These are phyloP conservation scores for Leptodirus hochenwartii DNA, from an alignment of 2,888 invertebrate genomes.

Conservation along the genomic window DNA sequence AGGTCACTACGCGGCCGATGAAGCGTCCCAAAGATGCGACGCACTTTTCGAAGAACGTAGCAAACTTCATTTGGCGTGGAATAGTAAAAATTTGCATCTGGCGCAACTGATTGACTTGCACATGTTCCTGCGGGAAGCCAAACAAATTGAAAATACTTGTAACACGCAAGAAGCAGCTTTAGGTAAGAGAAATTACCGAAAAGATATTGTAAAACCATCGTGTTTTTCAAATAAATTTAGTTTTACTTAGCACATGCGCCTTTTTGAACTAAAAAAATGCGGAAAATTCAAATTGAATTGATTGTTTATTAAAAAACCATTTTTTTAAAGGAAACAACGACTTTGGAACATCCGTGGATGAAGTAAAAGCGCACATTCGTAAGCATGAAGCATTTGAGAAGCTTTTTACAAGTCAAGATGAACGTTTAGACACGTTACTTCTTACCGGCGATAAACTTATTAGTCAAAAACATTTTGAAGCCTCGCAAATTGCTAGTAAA, in stretches of 20 bases:
- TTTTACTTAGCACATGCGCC: too few relatives aligned
- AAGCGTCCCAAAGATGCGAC: slow-evolving; percentile 61
- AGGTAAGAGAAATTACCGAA: too few relatives aligned
- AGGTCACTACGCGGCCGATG: slow-evolving; percentile 59
- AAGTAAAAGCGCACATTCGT: slow-evolving; percentile 75
- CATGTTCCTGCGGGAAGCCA: slow-evolving; percentile 86
- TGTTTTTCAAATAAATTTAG: slow-evolving; percentile 6
- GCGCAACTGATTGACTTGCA: slow-evolving; percentile 87
- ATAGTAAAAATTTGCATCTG: slow-evolving; percentile 68
- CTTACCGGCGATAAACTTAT: slow-evolving; percentile 65
- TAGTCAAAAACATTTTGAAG: slow-evolving; percentile 82
- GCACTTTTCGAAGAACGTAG: slow-evolving; percentile 63
- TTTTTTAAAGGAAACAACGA: too few relatives aligned
- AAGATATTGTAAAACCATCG: background rate
- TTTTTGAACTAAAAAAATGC: too few relatives aligned
- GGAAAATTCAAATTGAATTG: too few relatives aligned
- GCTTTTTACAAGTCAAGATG: slow-evolving; percentile 71
- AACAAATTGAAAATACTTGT: slow-evolving; percentile 76
- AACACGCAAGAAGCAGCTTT: slow-evolving; percentile 72
- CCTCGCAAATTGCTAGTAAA: slow-evolving; percentile 55
- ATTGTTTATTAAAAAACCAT: too few relatives aligned
- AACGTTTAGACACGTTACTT: slow-evolving; percentile 63
- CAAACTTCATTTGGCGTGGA: slow-evolving; percentile 70
- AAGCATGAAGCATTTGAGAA: slow-evolving; percentile 94
- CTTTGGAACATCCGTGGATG: slow-evolving; percentile 65